Evolutionary conservation across 2,888 invertebrate genomes (phyloP), one percentile per base, ranked within the genome.

Genomic region (Hydrotaea cyrtoneurina): DNA sequence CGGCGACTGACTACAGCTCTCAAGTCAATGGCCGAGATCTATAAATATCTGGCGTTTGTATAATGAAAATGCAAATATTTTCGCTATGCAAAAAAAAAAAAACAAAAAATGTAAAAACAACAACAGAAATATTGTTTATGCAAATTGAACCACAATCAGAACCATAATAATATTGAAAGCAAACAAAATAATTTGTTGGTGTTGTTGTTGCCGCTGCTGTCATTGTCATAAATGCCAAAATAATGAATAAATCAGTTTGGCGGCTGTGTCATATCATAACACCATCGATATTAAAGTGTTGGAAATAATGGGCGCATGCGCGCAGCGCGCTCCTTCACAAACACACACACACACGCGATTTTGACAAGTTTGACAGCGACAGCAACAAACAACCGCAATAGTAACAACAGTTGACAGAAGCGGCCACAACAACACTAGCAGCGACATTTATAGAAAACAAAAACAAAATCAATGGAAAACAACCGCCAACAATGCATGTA

Each of bases 401-500:
- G 75, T 80, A 85, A 82, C 15, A 81, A 85, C 78, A 2, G 31
- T 7, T 7, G 31, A 31, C 31, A 31, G 31, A 31, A 31, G 31
- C 31, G 31, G 2, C 31, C 3, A 7, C 78, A 66, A 72, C 71
- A 62, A 19, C 26, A 73, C 0, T 10, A 26, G 26, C 39, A 82
- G 73, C 53, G 23, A 80, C 57, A 75, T 78, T 43, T 26, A 73
- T 73, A 55, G 23, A 39, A 66, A 36, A 36, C 46, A 46, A 17
- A 11, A 64, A n/a, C n/a, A 2, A 62, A 78, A 78, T 78, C 72
- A 76, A 80, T 78, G 74, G 80, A 80, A 57, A 62, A 21, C 53
- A 62, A 62, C 46, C 75, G 71, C 80, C 78, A 50, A 76, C 78
- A 84, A 79, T 78, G 73, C 55, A 69, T 80, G 83, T 83, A 62